Evolutionary conservation across 2,797 vertebrate genomes (phyloP).

Genomic region (Rhinella marina): DNA sequence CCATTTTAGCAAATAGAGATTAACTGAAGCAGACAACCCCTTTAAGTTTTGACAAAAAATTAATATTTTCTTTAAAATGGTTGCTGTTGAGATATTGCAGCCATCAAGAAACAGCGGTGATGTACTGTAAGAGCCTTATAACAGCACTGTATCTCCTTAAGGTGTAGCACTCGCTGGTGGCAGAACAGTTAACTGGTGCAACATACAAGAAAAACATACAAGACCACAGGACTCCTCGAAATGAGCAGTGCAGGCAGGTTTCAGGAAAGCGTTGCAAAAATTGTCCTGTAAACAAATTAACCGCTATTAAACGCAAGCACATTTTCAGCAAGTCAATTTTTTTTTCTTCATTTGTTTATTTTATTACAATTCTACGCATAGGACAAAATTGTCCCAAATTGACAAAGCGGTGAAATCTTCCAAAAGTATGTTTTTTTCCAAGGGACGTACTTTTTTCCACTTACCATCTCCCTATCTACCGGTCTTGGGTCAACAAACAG

Average conservation of each 20-base stretch:
- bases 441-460: slow-evolving; percentile 56
- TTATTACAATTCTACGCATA: slow-evolving; percentile 41
- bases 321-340: slow-evolving; percentile 31
- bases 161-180: background rate
- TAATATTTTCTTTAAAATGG: too few species aligned
- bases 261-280: slow-evolving; percentile 40
- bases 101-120: background rate
- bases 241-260: slow-evolving; percentile 10
- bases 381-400: slow-evolving; percentile 47
- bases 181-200: slow-evolving; percentile 19
- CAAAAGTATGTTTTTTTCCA: slow-evolving; percentile 49
- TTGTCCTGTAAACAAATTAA: slow-evolving; percentile 55
- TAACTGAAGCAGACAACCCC: too few species aligned
- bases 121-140: background rate
- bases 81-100: background rate
- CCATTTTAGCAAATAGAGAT: too few species aligned
- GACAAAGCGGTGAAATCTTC: slow-evolving; percentile 36
- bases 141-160: background rate
- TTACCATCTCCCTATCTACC: slow-evolving; percentile 59
- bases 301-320: slow-evolving; percentile 45
- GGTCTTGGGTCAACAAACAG: slow-evolving; percentile 58
- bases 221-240: slow-evolving; percentile 19
- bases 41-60: too few species aligned
- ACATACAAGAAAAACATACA: slow-evolving; percentile 36
- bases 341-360: slow-evolving; percentile 45